phyloP scores from a whole-genome alignment of 2,113 vertebrate genomes.

The Albula goreensis region DNA sequence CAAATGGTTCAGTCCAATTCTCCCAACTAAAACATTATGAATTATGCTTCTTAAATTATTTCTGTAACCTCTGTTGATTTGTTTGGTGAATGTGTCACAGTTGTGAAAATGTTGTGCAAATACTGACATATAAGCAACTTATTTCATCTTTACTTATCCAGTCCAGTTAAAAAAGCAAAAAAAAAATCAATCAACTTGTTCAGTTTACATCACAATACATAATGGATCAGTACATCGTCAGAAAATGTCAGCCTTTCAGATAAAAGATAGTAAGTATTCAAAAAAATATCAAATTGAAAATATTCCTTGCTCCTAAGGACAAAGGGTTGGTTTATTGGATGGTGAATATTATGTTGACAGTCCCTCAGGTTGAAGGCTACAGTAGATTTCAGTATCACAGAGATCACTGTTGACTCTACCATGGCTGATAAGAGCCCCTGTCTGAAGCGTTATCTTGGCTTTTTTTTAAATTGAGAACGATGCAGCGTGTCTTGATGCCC shows the following conservation, averaged over 20 bases:
- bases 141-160: no score
- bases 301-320: background rate
- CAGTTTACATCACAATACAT: no score
- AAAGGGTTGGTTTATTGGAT: background rate
- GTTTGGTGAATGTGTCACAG: no score
- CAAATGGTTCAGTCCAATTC: constrained; percentile 56
- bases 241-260: background rate
- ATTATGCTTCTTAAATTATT: constrained; percentile 51
- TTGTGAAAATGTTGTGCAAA: no score
- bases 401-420: background rate
- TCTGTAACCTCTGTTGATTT: no score
- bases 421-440: background rate
- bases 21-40: constrained; percentile 54
- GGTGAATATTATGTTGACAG: background rate
- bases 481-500: background rate
- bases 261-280: background rate
- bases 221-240: background rate
- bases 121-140: no score
- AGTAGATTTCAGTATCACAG: background rate
- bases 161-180: no score
- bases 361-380: background rate
- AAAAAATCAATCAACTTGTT: no score
- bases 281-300: background rate
- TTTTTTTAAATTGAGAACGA: background rate
- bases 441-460: background rate